phyloP scores from a whole-genome alignment of 2,888 invertebrate species.

The Geophilus truncorum region DNA sequence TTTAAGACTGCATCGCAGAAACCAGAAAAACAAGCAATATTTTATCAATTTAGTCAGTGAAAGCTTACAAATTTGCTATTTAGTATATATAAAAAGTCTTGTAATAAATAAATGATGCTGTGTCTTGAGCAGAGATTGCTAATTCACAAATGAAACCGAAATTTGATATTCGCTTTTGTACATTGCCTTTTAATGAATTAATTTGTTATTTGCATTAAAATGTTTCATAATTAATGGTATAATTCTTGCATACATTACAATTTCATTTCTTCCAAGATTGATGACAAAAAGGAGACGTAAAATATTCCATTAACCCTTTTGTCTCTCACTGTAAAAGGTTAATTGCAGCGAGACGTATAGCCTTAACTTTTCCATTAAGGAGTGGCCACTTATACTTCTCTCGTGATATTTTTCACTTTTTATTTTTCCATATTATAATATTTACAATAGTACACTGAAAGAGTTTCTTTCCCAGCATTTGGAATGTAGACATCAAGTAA shows the following conservation, averaged over 20 bases:
- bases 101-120: not conserved
- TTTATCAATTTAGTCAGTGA: not conserved
- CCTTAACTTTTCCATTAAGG: not conserved
- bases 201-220: conserved; percentile 27
- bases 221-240: not conserved
- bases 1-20: not conserved
- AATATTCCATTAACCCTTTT: not conserved
- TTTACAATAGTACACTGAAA: no score
- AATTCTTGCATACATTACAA: not conserved
- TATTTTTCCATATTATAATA: no score
- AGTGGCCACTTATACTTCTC: not conserved
- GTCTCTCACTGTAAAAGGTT: not conserved
- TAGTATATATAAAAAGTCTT: not conserved
- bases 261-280: not conserved
- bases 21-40: not conserved
- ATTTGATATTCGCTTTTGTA: not conserved
- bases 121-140: not conserved
- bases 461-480: no score
- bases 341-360: not conserved
- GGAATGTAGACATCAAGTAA: not conserved
- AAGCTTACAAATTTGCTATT: not conserved
- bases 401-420: no score
- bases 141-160: not conserved
- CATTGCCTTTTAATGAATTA: not conserved
- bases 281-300: not conserved